A percentile compares a stretch with the other conserved stretches of the same genome.
Conservation (phyloP, 2,797 vertebrate genomes). For the Chloroceryle inda region DNA sequence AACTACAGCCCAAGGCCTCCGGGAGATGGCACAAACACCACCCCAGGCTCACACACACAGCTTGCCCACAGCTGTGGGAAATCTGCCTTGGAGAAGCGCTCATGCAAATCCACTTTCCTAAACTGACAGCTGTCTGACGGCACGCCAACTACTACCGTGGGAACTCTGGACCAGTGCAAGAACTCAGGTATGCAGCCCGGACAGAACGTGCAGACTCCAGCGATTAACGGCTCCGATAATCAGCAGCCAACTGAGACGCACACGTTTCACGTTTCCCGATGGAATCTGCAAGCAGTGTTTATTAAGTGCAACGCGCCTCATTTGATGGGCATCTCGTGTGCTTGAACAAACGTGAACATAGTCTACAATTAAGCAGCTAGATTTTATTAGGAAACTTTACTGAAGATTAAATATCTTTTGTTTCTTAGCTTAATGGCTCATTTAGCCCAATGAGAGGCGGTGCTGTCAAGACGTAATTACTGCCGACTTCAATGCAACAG, state of each 20-base stretch:
- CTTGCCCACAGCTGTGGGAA: neutral
- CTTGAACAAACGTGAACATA: fast-evolving
- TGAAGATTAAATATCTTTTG: neutral
- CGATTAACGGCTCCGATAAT: fast-evolving
- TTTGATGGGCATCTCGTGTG: neutral
- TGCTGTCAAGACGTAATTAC: neutral
- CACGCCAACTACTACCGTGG: neutral
- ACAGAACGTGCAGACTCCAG: neutral
- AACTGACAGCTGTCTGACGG: neutral
- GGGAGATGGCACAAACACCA: neutral
- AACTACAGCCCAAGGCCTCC: neutral
- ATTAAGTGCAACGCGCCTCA: neutral
- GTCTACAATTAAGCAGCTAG: neutral
- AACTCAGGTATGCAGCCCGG: neutral
- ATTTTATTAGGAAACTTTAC: neutral
- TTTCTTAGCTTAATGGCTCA: neutral
- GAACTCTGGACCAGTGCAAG: neutral
- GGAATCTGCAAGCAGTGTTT: fast-evolving
- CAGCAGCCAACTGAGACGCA: neutral
- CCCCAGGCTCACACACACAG: neutral
- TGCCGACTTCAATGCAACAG: neutral
- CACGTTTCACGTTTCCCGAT: fast-evolving
- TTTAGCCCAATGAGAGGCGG: neutral
- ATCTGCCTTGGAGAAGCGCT: neutral
- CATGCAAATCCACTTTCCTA: neutral